Percentiles rank a stretch among this genome's conserved stretches.
These are phyloP conservation scores for Melipona bicolor DNA, from an alignment of 2,888 invertebrate species.

Conservation along the genomic window DNA sequence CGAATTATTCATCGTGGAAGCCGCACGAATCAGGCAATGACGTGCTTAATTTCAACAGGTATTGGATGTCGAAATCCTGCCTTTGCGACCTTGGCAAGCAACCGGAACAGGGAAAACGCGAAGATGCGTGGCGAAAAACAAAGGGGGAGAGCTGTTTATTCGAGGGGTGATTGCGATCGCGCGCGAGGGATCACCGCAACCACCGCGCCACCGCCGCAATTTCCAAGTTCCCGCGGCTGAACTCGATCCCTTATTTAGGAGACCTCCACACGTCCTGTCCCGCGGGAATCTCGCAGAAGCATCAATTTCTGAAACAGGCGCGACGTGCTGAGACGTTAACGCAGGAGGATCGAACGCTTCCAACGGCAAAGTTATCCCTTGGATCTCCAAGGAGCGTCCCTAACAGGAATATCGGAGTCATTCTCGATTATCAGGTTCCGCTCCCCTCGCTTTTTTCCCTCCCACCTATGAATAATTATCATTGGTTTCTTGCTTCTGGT, in stretches of 20 bases:
- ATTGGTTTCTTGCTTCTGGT: conserved; percentile 14
- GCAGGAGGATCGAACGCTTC: conserved; percentile 66
- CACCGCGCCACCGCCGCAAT: conserved; percentile 61
- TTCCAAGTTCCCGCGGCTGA: conserved; percentile 69
- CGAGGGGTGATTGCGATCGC: conserved; percentile 61
- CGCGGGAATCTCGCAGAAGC: conserved; percentile 62
- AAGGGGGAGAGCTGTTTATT: conserved; percentile 47
- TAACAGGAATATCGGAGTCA: background rate
- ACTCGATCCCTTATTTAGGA: conserved; percentile 68
- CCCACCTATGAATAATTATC: conserved; percentile 4
- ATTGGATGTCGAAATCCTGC: conserved; percentile 3
- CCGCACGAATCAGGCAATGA: background rate
- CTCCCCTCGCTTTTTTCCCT: background rate
- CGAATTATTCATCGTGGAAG: background rate
- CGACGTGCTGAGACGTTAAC: conserved; percentile 72
- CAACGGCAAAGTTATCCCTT: conserved; percentile 25
- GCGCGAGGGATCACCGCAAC: conserved; percentile 60
- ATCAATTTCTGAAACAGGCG: conserved; percentile 77
- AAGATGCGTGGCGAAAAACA: conserved; percentile 25
- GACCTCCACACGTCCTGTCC: conserved; percentile 55
- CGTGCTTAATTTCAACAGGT: conserved; percentile 33
- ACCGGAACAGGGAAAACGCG: conserved; percentile 21
- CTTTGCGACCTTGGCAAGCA: background rate
- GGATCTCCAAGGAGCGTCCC: conserved; percentile 2
- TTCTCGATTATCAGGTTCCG: background rate